Evolutionary conservation across 1,140 invertebrate species (phyloP), one percentile per base, ranked within the genome.

Genomic region (Hestina assimilis): DNA sequence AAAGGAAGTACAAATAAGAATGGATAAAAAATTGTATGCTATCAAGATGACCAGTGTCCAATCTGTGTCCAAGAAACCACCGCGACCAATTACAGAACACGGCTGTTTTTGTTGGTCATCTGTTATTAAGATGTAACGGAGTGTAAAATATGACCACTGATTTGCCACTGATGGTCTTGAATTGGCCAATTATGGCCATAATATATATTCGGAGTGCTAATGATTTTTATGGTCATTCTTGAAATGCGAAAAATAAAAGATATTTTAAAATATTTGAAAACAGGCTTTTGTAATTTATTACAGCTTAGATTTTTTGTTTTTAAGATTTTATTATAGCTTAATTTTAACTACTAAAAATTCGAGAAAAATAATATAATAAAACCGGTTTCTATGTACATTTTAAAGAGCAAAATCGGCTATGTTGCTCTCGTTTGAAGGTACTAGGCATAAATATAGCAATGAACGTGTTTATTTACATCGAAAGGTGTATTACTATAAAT

Each of bases 91-190:
- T 35, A 35, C 21, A 24, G 9, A 15, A 21, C 11, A 19, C 19
- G 38, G 38, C n/a, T 21, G 46, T 38, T 50, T 50, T 50, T 50
- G 46, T 38, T 40, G 33, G 31, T 40, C 31, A 40, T 6, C 47
- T 40, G 33, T 51, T 33, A 51, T 51, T 51, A 40, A 38, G 47
- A 51, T 40, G 47, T 51, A 51, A 51, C 29, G 47, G 47, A 51
- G 47, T 51, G 47, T 51, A 51, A 51, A 51, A 51, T 48, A 31
- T n/a, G 45, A 15, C 45, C 29, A 48, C 17, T 48, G 20, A 35
- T 48, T 48, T 35, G 31, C 29, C 26, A 7, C 45, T 17, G 29
- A 48, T 38, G 33, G 33, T 4, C 19, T 19, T 19, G 19, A 38
- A 38, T 38, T 38, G 33, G 33, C 33, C 33, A 19, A 38, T 38